Evolutionary conservation across 2,797 vertebrate species (phyloP), one percentile per base, ranked within the genome.

Genomic region (Aplochiton taeniatus): DNA sequence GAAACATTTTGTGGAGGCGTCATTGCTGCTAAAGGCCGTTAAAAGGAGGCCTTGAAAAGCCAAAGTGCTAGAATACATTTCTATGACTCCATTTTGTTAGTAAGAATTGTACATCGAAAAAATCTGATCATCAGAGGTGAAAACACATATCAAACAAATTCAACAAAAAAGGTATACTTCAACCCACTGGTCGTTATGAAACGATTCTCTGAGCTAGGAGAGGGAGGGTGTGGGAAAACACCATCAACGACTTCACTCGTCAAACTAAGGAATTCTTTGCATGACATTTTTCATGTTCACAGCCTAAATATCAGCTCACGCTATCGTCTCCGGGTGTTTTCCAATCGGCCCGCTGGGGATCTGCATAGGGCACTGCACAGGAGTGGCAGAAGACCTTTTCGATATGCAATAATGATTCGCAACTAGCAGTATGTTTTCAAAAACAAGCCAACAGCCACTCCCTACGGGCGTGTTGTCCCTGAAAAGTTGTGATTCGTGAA

Each of bases 51-150:
- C 86, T 92, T 83, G 82, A 87, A 90, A 91, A 91, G 90, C 87
- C 90, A 91, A 93, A 92, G 89, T 92, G 89, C 90, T 92, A 91
- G 86, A 90, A 91, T 90, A 90, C 84, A 91, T 89, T 91, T 87
- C 85, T 92, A 93, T 93, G 90, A 89, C 89, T 92, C 91, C 87
- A 91, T 85, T 90, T 87, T 85, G 87, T 90, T 91, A 90, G 89
- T 91, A 92, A 90, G 90, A 91, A 92, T 90, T 90, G 83, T 91
- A 92, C 91, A 91, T 90, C 86, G 89, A 91, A 93, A 90, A 85
- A 67, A 68, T 80, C 31, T 3, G 31, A 31, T 85, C 76, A 78
- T 86, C 77, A 88, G n/a, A n/a, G 85, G 88, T 91, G 89, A 89
- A 91, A 92, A 91, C 89, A 88, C 85, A 88, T 87, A 90, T 89